Conservation (phyloP, 64 coral and sea anemone genomes). For the Anthopleura sola region DNA sequence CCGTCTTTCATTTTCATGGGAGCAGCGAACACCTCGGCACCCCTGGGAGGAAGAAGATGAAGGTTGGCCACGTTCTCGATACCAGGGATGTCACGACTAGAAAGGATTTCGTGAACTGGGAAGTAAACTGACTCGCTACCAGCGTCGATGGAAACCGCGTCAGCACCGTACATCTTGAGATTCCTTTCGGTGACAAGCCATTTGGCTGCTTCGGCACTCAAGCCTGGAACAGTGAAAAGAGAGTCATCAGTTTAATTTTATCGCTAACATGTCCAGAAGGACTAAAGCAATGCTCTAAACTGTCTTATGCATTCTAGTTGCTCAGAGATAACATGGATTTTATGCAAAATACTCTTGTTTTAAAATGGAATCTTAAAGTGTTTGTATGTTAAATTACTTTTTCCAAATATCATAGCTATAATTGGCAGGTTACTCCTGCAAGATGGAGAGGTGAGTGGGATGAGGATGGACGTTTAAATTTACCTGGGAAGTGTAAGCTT, state of each 20-base stretch:
- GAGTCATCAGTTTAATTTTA: not conserved
- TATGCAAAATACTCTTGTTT: too few species aligned
- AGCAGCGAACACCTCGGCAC: constrained; percentile 25
- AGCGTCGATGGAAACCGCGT: constrained; percentile 17
- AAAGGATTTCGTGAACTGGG: not conserved
- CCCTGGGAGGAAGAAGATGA: constrained; percentile 33
- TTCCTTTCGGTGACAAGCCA: constrained; percentile 17
- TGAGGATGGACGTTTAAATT: not conserved
- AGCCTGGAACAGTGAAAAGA: not conserved
- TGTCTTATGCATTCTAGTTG: too few species aligned
- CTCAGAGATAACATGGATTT: too few species aligned
- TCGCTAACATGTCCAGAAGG: too few species aligned
- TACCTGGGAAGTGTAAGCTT: constrained; percentile 29
- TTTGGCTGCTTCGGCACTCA: constrained; percentile 24
- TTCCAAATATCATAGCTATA: too few species aligned
- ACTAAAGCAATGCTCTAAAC: too few species aligned
- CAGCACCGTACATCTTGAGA: constrained; percentile 13
- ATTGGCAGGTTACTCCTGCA: too few species aligned
- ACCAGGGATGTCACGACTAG: constrained; percentile 9
- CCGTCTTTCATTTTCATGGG: constrained; percentile 36
- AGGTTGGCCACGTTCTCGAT: too few species aligned
- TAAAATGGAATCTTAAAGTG: too few species aligned
- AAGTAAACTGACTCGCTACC: not conserved
- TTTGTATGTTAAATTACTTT: too few species aligned
- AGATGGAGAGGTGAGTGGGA: too few species aligned